Conservation (phyloP, 2,797 vertebrate genomes). For the Poecilia wingei region DNA sequence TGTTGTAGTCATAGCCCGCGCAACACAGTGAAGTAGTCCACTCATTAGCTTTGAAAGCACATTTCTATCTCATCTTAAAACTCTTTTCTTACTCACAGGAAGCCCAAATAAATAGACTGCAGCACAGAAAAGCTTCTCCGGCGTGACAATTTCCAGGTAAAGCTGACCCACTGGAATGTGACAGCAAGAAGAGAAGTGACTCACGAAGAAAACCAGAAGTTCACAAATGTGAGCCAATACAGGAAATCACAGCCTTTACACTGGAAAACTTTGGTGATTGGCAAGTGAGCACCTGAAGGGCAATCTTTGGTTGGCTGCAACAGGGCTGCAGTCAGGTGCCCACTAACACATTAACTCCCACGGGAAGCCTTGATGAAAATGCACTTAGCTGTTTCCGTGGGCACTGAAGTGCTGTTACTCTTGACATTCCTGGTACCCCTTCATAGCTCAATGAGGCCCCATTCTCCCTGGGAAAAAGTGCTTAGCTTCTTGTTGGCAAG, state of each 20-base stretch:
- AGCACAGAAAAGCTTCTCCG: background rate
- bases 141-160: slow-evolving; percentile 24
- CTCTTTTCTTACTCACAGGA: slow-evolving; percentile 18
- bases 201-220: slow-evolving; percentile 34
- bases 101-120: slow-evolving; percentile 5
- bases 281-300: slow-evolving; percentile 61
- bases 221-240: slow-evolving; percentile 41
- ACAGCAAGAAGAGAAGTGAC: slow-evolving; percentile 23
- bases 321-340: slow-evolving; percentile 53
- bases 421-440: slow-evolving; percentile 41
- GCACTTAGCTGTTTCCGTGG: slow-evolving; percentile 62
- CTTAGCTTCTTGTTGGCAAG: slow-evolving; percentile 63
- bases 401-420: slow-evolving; percentile 56
- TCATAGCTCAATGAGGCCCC: slow-evolving; percentile 22
- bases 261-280: slow-evolving; percentile 56
- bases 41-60: background rate
- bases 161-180: slow-evolving; percentile 21
- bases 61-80: slow-evolving; percentile 1
- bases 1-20: background rate
- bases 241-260: slow-evolving; percentile 53
- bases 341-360: slow-evolving; percentile 57
- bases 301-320: slow-evolving; percentile 51
- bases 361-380: slow-evolving; percentile 68
- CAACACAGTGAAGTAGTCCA: background rate
- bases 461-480: slow-evolving; percentile 48